Percentiles rank a stretch among this genome's conserved stretches.
Conservation (phyloP, 2,113 vertebrate species). For the Ammospiza nelsoni region DNA sequence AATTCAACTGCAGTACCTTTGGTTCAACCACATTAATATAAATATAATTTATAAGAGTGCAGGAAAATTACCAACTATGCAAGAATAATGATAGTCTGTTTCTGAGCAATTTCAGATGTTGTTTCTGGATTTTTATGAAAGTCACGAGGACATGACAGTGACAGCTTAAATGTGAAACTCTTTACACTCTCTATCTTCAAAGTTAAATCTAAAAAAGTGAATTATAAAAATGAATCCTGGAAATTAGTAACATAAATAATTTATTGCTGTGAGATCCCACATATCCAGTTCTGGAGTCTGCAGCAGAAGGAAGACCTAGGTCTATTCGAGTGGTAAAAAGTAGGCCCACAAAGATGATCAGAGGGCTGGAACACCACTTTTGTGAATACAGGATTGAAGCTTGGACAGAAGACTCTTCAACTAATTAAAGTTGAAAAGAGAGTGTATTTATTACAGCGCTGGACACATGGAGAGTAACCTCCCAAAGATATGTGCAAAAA, state of each 20-base stretch:
- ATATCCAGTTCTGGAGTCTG: background rate
- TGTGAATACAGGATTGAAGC: background rate
- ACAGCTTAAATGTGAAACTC: background rate
- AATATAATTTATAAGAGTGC: background rate
- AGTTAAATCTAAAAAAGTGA: background rate
- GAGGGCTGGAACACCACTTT: background rate
- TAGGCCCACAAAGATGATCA: rapidly evolving
- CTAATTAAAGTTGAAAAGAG: background rate
- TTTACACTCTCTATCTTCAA: background rate
- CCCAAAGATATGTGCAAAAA: background rate
- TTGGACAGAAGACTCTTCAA: background rate
- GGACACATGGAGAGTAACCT: background rate
- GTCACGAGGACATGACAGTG: background rate
- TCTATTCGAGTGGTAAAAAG: background rate
- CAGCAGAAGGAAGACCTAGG: background rate
- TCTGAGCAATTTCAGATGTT: background rate
- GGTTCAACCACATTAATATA: background rate
- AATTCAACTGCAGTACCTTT: background rate
- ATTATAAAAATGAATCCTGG: background rate
- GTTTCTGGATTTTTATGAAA: background rate
- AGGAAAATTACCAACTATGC: background rate
- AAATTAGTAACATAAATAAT: background rate
- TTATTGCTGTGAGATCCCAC: background rate
- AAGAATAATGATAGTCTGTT: background rate
- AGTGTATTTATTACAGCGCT: background rate